Evolutionary conservation across 2,113 vertebrate genomes (phyloP).

Genomic region (Zosterops pallidus): DNA sequence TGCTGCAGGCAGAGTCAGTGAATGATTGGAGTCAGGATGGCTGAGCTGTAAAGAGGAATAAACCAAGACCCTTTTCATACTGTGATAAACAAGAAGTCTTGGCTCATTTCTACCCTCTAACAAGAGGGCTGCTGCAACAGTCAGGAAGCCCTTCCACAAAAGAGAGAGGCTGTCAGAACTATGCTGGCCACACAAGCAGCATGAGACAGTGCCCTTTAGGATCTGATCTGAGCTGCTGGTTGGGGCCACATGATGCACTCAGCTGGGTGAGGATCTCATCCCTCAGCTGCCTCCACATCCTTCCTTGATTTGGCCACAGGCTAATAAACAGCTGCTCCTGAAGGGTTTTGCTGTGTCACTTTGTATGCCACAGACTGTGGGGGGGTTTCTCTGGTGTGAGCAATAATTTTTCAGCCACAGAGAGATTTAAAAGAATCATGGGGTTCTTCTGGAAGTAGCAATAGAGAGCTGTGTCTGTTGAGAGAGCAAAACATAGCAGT

Average conservation of each 20-base stretch:
- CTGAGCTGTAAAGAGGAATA: too few relatives aligned
- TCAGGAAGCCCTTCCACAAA: background rate
- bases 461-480: background rate
- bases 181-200: background rate
- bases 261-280: background rate
- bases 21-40: too few relatives aligned
- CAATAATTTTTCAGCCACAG: background rate
- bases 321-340: background rate
- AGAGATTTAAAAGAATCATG: background rate
- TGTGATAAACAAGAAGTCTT: background rate
- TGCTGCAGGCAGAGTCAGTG: too few relatives aligned
- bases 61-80: background rate
- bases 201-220: background rate
- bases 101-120: background rate
- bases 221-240: background rate
- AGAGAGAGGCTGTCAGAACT: background rate
- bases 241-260: fast-evolving
- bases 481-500: background rate
- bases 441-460: background rate
- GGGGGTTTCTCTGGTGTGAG: fast-evolving
- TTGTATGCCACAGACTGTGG: background rate
- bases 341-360: background rate
- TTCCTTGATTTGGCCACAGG: background rate
- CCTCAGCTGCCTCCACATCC: background rate
- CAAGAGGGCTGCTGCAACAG: background rate